These are phyloP conservation scores for Corticium candelabrum DNA, from an alignment of 37 sponge, comb jelly and placozoan genomes.

Conservation along the genomic window DNA sequence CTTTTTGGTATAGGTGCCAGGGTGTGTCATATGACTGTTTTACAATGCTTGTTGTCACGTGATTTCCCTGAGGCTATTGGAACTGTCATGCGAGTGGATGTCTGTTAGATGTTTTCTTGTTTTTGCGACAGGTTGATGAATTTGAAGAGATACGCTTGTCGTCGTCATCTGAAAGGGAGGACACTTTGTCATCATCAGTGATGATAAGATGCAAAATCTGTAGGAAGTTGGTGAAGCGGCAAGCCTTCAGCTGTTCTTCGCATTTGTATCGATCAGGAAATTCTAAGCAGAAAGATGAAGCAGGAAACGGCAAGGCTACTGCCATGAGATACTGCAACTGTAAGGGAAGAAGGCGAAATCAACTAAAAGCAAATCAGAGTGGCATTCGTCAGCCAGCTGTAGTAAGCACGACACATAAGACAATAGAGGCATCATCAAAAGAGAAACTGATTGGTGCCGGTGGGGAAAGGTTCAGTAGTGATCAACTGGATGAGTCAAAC, in stretches of 20 bases:
- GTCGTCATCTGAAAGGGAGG: not conserved
- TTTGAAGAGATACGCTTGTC: not conserved
- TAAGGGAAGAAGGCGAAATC: not conserved
- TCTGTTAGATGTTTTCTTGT: not conserved
- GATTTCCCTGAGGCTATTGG: too few relatives aligned
- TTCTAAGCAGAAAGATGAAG: not conserved
- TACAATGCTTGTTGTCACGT: too few relatives aligned
- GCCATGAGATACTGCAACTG: not conserved
- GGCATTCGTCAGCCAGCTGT: not conserved
- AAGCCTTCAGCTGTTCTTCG: not conserved
- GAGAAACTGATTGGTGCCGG: not conserved
- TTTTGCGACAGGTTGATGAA: not conserved
- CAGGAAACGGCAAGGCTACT: too few relatives aligned
- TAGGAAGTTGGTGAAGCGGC: not conserved
- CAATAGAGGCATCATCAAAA: not conserved
- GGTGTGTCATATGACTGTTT: too few relatives aligned
- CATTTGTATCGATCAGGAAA: not conserved
- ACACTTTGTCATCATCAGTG: too few relatives aligned
- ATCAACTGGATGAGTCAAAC: not conserved
- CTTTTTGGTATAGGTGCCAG: too few relatives aligned
- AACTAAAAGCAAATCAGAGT: not conserved
- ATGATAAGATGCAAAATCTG: not conserved
- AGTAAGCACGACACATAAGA: not conserved
- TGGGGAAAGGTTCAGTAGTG: not conserved
- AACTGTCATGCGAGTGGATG: too few relatives aligned